These are phyloP conservation scores for Tetramorium alpestre DNA, from an alignment of 1,140 invertebrate genomes.

Conservation along the genomic window DNA sequence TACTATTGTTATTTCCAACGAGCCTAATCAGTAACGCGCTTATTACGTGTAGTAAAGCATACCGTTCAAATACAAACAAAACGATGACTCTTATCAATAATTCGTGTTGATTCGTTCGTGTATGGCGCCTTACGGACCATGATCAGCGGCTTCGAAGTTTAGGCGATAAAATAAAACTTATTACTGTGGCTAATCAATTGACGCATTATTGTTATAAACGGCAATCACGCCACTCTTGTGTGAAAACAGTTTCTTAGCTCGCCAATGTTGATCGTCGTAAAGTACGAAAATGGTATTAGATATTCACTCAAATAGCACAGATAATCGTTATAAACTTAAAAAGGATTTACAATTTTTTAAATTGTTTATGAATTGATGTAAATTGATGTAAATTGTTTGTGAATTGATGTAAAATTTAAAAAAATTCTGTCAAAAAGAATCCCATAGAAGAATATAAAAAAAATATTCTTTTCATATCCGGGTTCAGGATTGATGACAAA, in stretches of 20 bases:
- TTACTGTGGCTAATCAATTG: neutral
- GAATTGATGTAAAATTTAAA: no score
- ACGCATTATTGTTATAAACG: neutral
- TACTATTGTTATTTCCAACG: neutral
- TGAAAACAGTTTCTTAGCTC: neutral
- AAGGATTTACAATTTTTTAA: no score
- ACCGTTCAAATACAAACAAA: neutral
- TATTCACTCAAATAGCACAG: neutral
- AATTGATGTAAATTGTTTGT: no score
- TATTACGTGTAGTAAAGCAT: conserved; percentile 1
- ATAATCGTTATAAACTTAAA: no score
- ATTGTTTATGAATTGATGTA: no score
- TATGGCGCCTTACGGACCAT: neutral
- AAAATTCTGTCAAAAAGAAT: no score
- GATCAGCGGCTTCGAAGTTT: neutral
- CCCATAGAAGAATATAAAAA: no score
- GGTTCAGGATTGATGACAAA: no score
- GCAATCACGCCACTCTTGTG: neutral
- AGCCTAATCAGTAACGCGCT: neutral
- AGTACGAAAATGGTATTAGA: neutral
- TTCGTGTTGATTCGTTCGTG: conserved; percentile 1
- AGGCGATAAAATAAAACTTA: neutral
- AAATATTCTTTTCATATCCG: no score
- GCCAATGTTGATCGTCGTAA: neutral
- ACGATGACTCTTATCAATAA: neutral